A percentile compares a stretch with the other conserved stretches of the same genome.
Conservation (phyloP, 2,888 invertebrate genomes). For the Eristalis tenax region DNA sequence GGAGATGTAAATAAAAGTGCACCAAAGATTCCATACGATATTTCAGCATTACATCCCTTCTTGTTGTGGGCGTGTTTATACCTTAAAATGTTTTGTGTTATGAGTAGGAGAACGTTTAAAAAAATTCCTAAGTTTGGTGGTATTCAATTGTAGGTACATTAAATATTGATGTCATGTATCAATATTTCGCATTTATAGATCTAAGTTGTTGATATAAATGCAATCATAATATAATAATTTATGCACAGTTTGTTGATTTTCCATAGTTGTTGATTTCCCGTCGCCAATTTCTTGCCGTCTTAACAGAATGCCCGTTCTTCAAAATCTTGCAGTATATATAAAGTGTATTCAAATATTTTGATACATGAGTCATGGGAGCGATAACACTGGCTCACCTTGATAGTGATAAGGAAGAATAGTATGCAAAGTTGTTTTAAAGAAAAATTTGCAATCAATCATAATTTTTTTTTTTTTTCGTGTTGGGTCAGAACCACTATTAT, state of each 20-base stretch:
- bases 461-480: too few relatives aligned
- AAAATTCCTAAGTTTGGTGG: not conserved
- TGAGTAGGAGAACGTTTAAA: not conserved
- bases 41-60: not conserved
- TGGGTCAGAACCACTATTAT: too few relatives aligned
- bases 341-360: too few relatives aligned
- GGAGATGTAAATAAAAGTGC: conserved; percentile 25
- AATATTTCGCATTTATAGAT: not conserved
- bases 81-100: not conserved
- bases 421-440: too few relatives aligned
- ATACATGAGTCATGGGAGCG: too few relatives aligned
- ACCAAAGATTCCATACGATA: conserved; percentile 7
- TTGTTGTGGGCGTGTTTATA: conserved; percentile 22
- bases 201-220: not conserved
- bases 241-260: too few relatives aligned
- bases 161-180: not conserved
- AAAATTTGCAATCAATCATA: too few relatives aligned
- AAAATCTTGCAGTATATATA: too few relatives aligned
- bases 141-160: not conserved
- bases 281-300: not conserved
- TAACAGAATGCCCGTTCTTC: too few relatives aligned
- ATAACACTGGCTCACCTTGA: too few relatives aligned
- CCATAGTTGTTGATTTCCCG: not conserved
- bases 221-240: too few relatives aligned
- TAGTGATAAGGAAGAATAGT: too few relatives aligned